Evolutionary conservation across 2,113 vertebrate species (phyloP), one percentile per base, ranked within the genome.

Genomic region (Chaenocephalus aceratus): DNA sequence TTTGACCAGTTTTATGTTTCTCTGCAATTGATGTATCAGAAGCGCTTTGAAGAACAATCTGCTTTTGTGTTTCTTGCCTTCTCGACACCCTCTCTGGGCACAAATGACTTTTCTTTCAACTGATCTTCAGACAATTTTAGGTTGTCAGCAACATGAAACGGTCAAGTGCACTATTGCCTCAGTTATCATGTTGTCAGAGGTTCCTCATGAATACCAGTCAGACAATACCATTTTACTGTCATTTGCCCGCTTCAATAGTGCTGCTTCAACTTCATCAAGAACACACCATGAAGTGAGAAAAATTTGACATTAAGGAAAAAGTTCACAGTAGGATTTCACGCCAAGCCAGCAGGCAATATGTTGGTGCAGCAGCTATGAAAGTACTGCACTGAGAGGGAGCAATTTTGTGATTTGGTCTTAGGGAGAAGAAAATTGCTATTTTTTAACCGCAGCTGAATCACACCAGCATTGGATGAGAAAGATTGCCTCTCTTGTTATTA

Each of bases 351-450:
- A 69, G 57, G 46, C 5, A 53, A 75, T 52, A 52, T 71, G 59
- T 21, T 70, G 69, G n/a, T 15, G n/a, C 58, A 58, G 30, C 64
- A 44, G 23, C 36, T 10, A 64, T 59, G 41, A 71, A 77, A 58
- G 36, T 53, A 56, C 41, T 66, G 36, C 69, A 61, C 64, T 59
- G 52, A 53, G 61, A 64, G 57, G 63, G 8, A 83, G 14, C 13
- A 10, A 26, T 61, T 75, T 64, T 15, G 2, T 56, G 44, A 54
- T 82, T 71, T 57, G 30, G 48, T 60, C 26, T 18, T 7, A 49
- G 64, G 46, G 62, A 61, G 45, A 44, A 73, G 53, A 60, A 77
- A 74, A 69, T 14, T 1, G 8, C 9, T 66, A 13, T 74, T 67
- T 67, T 70, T 74, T 70, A 41, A 10, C 21, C 7, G 13, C 4